Evolutionary conservation across 1,140 invertebrate species (phyloP), one percentile per base, ranked within the genome.

Genomic region (Palaemon carinicauda): DNA sequence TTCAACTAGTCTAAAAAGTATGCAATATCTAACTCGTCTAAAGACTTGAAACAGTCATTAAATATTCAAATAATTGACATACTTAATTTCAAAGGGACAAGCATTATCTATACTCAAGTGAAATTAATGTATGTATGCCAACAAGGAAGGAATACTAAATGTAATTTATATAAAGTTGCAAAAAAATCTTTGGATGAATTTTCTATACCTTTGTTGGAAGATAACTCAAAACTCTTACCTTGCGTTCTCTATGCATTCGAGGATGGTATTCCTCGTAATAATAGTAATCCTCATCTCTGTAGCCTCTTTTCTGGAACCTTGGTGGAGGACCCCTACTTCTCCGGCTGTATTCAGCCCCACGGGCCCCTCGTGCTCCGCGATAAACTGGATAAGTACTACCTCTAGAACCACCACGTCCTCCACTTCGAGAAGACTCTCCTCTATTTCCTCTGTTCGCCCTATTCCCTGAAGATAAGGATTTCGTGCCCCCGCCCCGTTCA

Each of bases 401-500:
- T 54, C 85, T 82, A 33, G 56, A 19, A 54, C 79, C 79, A 75
- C 85, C 60, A 51, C 82, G 24, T 29, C 78, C 88, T 80, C 82
- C 78, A 78, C 88, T 88, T 77, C 87, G 56, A 50, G 82, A 74
- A 2, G 83, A 80, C 14, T 86, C 83, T 24, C 83, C 73, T 33
- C 81, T 33, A 56, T 73, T 88, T 69, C 79, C 80, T 56, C 87
- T n/a, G 73, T 50, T 82, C 3, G 79, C 80, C 9, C 80, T 53
- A 31, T 50, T 69, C 54, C 80, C 87, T 56, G 86, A 52, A 60
- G 54, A 73, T 27, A 80, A 17, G 17, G 83, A n/a, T 60, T 86
- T 86, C 27, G n/a, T 80, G 78, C 87, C 81, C 81, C 87, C 82
- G 75, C 87, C 87, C 74, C 87, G 81, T 24, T 84, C 82, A 14